These are phyloP conservation scores for Etheostoma cragini DNA, from an alignment of 2,113 vertebrate genomes.

Conservation along the genomic window DNA sequence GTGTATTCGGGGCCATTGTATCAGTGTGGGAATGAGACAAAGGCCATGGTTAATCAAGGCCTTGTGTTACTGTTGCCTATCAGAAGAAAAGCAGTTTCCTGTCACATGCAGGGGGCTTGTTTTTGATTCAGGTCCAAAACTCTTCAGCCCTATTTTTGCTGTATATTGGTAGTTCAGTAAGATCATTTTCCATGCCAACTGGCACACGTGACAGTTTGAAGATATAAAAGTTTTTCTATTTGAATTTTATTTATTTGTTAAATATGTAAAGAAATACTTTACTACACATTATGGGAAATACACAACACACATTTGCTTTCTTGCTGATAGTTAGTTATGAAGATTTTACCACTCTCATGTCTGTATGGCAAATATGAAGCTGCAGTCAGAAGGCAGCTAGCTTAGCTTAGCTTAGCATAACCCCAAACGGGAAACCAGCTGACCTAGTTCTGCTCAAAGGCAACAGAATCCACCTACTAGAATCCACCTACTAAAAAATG, in stretches of 20 bases:
- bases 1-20: slow-evolving; percentile 55
- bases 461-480: no score
- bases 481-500: no score
- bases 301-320: neutral
- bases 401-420: neutral
- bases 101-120: neutral
- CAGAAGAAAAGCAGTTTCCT: slow-evolving; percentile 53
- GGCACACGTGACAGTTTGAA: neutral
- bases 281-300: neutral
- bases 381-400: neutral
- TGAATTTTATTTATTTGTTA: neutral
- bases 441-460: no score
- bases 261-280: neutral
- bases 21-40: slow-evolving; percentile 64
- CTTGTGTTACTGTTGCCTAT: slow-evolving; percentile 23
- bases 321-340: neutral
- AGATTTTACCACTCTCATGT: neutral
- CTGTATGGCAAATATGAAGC: no score
- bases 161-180: neutral
- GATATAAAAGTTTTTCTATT: neutral
- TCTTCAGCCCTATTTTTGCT: slow-evolving; percentile 36
- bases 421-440: neutral
- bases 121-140: slow-evolving; percentile 30
- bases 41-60: slow-evolving; percentile 41
- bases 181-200: neutral